These are phyloP conservation scores for Hylaeus anthracinus DNA, from an alignment of 1,140 invertebrate genomes.

Conservation along the genomic window DNA sequence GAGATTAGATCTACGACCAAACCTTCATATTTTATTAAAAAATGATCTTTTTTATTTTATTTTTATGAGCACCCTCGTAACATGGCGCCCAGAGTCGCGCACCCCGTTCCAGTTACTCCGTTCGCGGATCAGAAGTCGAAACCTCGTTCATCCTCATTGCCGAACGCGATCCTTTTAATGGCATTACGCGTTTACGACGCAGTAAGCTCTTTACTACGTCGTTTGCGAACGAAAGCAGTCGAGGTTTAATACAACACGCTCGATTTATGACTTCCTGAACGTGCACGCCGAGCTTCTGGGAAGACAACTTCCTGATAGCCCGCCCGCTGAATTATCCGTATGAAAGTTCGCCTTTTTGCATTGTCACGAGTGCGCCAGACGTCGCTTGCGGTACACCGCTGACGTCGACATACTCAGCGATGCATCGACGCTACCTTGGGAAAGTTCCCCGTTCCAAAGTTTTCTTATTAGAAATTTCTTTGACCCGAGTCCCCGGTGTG, in stretches of 20 bases:
- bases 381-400: background rate
- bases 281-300: conserved; percentile 5
- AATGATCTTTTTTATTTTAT: no score
- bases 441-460: conserved; percentile 23
- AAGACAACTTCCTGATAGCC: conserved; percentile 23
- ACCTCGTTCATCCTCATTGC: conserved; percentile 10
- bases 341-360: conserved; percentile 24
- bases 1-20: no score
- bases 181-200: conserved; percentile 58
- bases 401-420: conserved; percentile 10
- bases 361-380: background rate
- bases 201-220: conserved; percentile 53
- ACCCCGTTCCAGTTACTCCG: background rate
- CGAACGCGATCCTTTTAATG: conserved; percentile 57
- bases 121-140: conserved; percentile 27
- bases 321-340: background rate
- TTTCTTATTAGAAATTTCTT: conserved; percentile 29
- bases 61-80: no score
- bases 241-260: conserved; percentile 53
- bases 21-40: no score
- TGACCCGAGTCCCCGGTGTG: background rate
- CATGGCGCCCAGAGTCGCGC: no score
- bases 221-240: conserved; percentile 28
- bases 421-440: background rate
- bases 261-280: conserved; percentile 36